Base-by-base conservation (phyloP, 2,797 vertebrate species). In the Xerus rutilus region DNA sequence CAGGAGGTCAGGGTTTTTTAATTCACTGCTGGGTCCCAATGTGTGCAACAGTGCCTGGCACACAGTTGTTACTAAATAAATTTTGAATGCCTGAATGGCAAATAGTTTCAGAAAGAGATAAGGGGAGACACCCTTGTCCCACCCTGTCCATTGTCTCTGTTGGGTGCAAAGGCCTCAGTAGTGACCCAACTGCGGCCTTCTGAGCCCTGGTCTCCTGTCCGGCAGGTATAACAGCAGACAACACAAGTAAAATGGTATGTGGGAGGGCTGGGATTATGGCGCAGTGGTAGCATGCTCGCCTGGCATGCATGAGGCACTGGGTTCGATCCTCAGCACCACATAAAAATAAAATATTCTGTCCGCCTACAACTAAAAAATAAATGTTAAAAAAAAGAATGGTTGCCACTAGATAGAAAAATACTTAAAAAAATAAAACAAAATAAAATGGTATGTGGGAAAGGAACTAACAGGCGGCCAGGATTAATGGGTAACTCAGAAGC, bases 161-260 rank as follows among this genome's bases (percentile, higher is more conserved):
- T 89, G 15, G 39, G 32, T 93, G 32, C n/a, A 84, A 39, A 12
- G 30, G 62, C 45, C 83, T 88, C 45, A 77, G 70, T 69, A 64
- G 35, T 73, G 62, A 96, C 28, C 43, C 45, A 91, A 43, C 18
- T 30, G 52, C 35, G 79, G 30, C 86, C 43, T 35, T 32, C 62
- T 90, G 67, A 78, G 70, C 84, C 52, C 32, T 74, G 32, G 28
- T 72, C 73, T 92, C 73, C 65, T 32, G 23, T 85, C 49, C 93
- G 74, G 39, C 83, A 92, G 57, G 57, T 95, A 54, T 86, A 82
- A 86, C 35, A 30, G 64, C 57, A 76, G 70, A 73, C 43, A 74
- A 81, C 17, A 86, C 8, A 67, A 79, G 43, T 78, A 45, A 81
- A 87, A 91, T n/a, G 1, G 25, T 47, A 70, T 35, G 28, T 72